Evolutionary conservation across 2,888 invertebrate genomes (phyloP).

Genomic region (Slavum lentiscoides): DNA sequence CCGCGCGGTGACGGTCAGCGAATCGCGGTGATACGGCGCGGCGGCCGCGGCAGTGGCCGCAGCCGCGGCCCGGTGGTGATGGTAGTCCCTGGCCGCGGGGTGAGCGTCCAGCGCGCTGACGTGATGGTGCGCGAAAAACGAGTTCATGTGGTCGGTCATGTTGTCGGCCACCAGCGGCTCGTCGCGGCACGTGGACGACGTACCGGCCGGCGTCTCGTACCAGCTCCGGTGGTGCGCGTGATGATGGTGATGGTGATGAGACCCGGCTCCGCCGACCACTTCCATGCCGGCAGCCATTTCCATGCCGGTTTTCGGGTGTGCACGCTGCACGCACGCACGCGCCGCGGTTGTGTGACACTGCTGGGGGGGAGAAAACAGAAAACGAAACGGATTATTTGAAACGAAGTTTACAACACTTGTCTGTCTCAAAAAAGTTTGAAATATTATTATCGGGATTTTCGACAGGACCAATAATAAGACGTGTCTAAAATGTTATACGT

Average conservation of each 20-base stretch:
- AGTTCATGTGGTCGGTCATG: conserved; percentile 56
- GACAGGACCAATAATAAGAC: no score
- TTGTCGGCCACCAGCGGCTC: conserved; percentile 46
- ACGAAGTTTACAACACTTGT: not conserved
- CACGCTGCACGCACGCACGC: not conserved
- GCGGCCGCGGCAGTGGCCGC: conserved; percentile 64
- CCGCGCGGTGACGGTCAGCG: conserved; percentile 61
- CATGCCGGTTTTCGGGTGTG: conserved; percentile 24
- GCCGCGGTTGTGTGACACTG: no score
- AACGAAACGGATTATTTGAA: not conserved
- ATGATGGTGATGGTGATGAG: conserved; percentile 51
- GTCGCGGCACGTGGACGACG: conserved; percentile 47
- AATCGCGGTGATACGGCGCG: conserved; percentile 62
- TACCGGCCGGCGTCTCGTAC: conserved; percentile 53
- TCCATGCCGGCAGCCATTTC: conserved; percentile 54
- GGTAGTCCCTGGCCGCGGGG: conserved; percentile 48
- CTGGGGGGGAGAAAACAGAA: no score
- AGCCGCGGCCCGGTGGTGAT: conserved; percentile 58
- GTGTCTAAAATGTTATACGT: no score
- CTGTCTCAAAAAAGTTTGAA: no score
- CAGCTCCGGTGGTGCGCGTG: conserved; percentile 54
- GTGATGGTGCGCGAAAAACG: conserved; percentile 56
- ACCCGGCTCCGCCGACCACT: conserved; percentile 50
- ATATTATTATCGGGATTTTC: no score
- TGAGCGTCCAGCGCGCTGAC: conserved; percentile 56